phyloP scores from a whole-genome alignment of 2,888 invertebrate genomes.

The Drosophila kuntzei region DNA sequence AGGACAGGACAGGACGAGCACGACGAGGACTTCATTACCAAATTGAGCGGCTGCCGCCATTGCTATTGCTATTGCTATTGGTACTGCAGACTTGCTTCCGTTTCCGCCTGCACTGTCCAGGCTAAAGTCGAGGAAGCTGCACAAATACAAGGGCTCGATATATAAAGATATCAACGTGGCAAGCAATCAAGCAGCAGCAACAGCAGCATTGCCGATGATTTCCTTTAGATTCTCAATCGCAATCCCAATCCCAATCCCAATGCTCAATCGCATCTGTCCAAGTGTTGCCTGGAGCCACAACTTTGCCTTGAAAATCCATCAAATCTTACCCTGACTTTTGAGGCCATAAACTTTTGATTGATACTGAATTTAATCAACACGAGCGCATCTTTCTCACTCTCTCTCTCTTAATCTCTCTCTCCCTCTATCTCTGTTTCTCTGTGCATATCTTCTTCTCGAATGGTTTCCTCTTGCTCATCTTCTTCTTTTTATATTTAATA shows the following conservation, averaged over 20 bases:
- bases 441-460: constrained; percentile 21
- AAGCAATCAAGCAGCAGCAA: constrained; percentile 70
- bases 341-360: constrained; percentile 82
- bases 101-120: constrained; percentile 75
- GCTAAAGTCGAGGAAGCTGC: constrained; percentile 65
- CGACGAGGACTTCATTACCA: constrained; percentile 77
- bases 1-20: constrained; percentile 37
- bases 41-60: constrained; percentile 75
- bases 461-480: constrained; percentile 25
- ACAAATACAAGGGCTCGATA: constrained; percentile 62
- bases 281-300: constrained; percentile 55
- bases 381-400: constrained; percentile 44
- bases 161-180: constrained; percentile 75
- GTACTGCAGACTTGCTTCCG: constrained; percentile 70
- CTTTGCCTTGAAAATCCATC: constrained; percentile 72
- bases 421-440: constrained; percentile 12
- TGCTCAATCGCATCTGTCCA: constrained; percentile 31
- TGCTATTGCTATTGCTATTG: constrained; percentile 58
- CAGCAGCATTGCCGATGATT: constrained; percentile 62
- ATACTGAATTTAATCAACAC: constrained; percentile 81
- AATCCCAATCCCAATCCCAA: constrained; percentile 26
- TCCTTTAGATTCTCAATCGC: constrained; percentile 53
- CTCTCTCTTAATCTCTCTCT: constrained; percentile 1
- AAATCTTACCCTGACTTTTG: constrained; percentile 76
- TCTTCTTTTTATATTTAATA: constrained; percentile 65